A percentile compares a stretch with the other conserved stretches of the same genome.
Conservation (phyloP, 2,888 invertebrate genomes). For the Phorcus lineatus region DNA sequence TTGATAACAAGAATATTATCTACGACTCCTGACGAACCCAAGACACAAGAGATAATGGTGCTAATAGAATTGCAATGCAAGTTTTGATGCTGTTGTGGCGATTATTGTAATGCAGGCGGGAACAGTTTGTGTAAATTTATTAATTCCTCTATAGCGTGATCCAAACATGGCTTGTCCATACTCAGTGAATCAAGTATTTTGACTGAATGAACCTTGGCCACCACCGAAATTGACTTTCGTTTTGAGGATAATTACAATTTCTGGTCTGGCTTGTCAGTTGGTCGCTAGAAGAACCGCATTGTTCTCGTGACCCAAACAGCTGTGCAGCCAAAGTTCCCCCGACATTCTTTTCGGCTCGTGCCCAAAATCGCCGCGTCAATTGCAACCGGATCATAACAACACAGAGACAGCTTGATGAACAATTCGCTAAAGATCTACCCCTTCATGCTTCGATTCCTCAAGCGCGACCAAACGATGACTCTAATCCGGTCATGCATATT, state of each 20-base stretch:
- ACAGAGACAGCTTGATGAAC: neutral
- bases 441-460: neutral
- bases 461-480: neutral
- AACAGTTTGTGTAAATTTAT: neutral
- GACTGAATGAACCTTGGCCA: neutral
- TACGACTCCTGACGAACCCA: too few relatives aligned
- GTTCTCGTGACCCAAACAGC: conserved; percentile 18
- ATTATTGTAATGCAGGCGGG: neutral
- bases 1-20: too few relatives aligned
- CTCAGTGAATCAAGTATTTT: conserved; percentile 12
- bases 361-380: too few relatives aligned
- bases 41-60: too few relatives aligned
- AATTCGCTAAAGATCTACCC: neutral
- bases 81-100: too few relatives aligned
- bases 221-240: conserved; percentile 10
- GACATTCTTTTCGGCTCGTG: too few relatives aligned
- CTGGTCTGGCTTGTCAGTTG: neutral
- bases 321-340: neutral
- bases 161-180: neutral
- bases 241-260: conserved; percentile 23
- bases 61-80: too few relatives aligned
- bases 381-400: neutral
- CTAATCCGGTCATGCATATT: conserved; percentile 18
- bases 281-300: neutral
- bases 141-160: neutral